Evolutionary conservation across 2,888 invertebrate genomes (phyloP).

Genomic region (Stenolophus ochropezus): DNA sequence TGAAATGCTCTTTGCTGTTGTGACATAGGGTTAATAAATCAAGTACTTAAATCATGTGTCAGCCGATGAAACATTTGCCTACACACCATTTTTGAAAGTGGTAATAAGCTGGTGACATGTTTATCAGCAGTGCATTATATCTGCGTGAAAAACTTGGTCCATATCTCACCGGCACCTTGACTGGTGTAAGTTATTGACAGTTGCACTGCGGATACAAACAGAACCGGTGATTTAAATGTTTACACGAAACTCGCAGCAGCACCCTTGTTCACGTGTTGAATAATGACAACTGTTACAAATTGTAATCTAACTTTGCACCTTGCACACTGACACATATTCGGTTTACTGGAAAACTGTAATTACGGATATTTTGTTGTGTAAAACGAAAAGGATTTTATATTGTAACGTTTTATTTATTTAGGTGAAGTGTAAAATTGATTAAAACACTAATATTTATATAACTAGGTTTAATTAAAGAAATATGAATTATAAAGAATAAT

Average conservation of each 20-base stretch:
- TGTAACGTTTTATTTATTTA: too few species aligned
- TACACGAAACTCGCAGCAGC: conserved; percentile 6
- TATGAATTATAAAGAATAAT: too few species aligned
- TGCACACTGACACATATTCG: background rate
- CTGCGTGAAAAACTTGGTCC: conserved; percentile 44
- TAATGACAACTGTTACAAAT: background rate
- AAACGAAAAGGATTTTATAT: too few species aligned
- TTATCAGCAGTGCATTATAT: conserved; percentile 42
- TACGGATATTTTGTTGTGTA: too few species aligned
- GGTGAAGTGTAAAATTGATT: too few species aligned
- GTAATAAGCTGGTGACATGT: conserved; percentile 30
- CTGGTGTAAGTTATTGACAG: conserved; percentile 44
- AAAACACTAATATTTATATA: too few species aligned
- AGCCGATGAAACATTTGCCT: too few species aligned
- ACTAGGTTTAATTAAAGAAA: too few species aligned
- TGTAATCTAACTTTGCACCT: background rate
- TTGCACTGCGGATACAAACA: conserved; percentile 45
- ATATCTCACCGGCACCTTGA: conserved; percentile 39
- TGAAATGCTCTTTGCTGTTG: too few species aligned
- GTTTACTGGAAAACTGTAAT: background rate
- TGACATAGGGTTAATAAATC: too few species aligned
- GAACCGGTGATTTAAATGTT: conserved; percentile 53
- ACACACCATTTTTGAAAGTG: background rate
- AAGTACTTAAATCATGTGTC: too few species aligned
- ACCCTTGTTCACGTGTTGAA: background rate